phyloP scores from a whole-genome alignment of 2,888 invertebrate genomes.

The Eristalis tenax region DNA sequence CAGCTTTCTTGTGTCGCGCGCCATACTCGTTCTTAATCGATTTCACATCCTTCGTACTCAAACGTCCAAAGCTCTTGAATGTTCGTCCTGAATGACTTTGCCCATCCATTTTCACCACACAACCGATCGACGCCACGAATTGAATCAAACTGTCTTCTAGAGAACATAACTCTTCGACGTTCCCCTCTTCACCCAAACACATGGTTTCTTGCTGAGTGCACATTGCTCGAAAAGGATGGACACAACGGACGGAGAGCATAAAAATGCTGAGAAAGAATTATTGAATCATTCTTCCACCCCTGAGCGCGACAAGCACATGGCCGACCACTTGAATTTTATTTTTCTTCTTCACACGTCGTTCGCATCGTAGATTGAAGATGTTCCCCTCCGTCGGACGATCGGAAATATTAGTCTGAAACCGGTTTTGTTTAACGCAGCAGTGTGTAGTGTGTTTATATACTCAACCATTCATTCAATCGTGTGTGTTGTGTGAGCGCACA shows the following conservation, averaged over 20 bases:
- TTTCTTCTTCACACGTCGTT: background rate
- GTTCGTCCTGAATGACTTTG: background rate
- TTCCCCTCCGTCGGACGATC: background rate
- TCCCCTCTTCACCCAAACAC: background rate
- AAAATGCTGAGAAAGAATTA: background rate
- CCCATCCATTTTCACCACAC: background rate
- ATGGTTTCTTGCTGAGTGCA: background rate
- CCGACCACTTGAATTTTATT: background rate
- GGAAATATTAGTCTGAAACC: background rate
- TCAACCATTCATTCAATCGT: background rate
- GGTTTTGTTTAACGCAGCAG: background rate
- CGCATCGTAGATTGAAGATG: background rate
- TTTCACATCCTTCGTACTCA: background rate
- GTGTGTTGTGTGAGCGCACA: background rate
- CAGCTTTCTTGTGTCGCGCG: background rate
- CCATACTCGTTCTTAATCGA: background rate
- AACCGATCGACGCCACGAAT: background rate
- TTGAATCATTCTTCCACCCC: background rate
- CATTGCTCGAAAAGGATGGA: background rate
- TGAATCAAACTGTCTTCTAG: background rate
- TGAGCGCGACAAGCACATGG: background rate
- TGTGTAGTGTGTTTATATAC: too few species aligned
- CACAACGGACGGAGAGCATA: background rate
- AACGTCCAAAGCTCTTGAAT: background rate
- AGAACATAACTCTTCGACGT: background rate